Evolutionary conservation across 2,113 vertebrate genomes (phyloP), one percentile per base, ranked within the genome.

Genomic region (Syrmaticus mikado): DNA sequence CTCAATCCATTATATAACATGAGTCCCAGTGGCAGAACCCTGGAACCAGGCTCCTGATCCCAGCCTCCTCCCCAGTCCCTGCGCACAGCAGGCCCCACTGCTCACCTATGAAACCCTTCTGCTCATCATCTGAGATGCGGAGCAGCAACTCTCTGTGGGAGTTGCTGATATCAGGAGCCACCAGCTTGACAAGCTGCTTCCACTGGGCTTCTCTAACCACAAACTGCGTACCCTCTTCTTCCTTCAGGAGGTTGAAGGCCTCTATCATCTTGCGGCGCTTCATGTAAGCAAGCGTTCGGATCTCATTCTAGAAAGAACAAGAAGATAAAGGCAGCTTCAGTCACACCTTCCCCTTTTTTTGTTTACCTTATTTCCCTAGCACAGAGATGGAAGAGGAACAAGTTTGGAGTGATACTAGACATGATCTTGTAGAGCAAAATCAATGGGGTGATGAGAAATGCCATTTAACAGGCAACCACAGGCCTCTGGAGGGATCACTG

Each of bases 201-300:
- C 99, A 99, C n/a, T 15, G 92, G 15, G 91, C 94, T 88, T 98
- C 98, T 55, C 38, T 96, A 52, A 99, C 98, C 84, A 98, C 97
- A 0, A 97, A 98, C 84, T 98, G 98, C 1, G 83, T 65, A 55
- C 96, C 97, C 22, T 92, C 83, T 48, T 94, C 87, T 89, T 99
- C 98, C 93, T 99, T 98, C 90, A 99, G 96, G n/a, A 99, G 96
- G 65, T 97, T 97, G 92, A 99, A 99, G 7, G 99, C 99, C 66
- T 97, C 97, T 11, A 97, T 96, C 99, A 99, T 99, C 96, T 99
- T 99, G 94, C 97, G 97, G 52, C 96, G 97, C 83, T 99, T 99
- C 96, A 99, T 98, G 93, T 98, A 98, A 10, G 98, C 99, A 65
- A 99, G 98, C 87, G 98, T 98, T 58, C 98, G 98, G 85, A 99